phyloP scores from a whole-genome alignment of 2,797 vertebrate species.

The Xenentodon cancila region DNA sequence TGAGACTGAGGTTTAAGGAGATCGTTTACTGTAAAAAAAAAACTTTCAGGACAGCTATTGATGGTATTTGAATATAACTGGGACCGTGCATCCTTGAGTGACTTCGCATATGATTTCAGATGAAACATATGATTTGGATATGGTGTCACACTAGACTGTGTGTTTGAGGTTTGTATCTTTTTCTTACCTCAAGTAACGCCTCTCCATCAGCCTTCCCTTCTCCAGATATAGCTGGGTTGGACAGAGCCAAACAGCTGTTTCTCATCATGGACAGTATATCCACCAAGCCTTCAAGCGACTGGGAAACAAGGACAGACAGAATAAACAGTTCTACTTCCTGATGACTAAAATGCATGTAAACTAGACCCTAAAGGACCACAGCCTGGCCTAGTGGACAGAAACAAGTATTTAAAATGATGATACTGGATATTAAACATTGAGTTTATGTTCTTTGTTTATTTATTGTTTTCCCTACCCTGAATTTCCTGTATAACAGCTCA shows the following conservation, averaged over 20 bases:
- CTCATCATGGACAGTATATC: conserved; percentile 69
- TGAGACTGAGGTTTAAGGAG: no score
- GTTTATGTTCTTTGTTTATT: neutral
- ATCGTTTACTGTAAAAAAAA: no score
- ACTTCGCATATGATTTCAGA: no score
- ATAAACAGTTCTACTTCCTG: conserved; percentile 31
- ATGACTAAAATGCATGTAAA: conserved; percentile 12
- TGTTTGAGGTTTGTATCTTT: neutral
- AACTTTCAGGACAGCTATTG: no score
- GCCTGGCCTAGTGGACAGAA: conserved; percentile 2
- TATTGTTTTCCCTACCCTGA: neutral
- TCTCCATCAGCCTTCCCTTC: no score
- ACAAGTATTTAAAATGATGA: neutral
- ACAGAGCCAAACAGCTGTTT: conserved; percentile 73
- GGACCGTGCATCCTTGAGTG: no score
- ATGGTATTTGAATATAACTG: no score
- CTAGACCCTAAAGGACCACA: neutral
- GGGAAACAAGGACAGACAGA: conserved; percentile 34
- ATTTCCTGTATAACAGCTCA: no score
- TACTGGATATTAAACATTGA: neutral
- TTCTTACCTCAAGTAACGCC: conserved; percentile 7
- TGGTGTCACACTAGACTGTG: no score
- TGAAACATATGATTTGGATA: neutral
- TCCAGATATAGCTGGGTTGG: conserved; percentile 6
- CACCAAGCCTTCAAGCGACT: conserved; percentile 60